These are phyloP conservation scores for Drosophila arawakana DNA, from an alignment of 1,140 invertebrate species.

Conservation along the genomic window DNA sequence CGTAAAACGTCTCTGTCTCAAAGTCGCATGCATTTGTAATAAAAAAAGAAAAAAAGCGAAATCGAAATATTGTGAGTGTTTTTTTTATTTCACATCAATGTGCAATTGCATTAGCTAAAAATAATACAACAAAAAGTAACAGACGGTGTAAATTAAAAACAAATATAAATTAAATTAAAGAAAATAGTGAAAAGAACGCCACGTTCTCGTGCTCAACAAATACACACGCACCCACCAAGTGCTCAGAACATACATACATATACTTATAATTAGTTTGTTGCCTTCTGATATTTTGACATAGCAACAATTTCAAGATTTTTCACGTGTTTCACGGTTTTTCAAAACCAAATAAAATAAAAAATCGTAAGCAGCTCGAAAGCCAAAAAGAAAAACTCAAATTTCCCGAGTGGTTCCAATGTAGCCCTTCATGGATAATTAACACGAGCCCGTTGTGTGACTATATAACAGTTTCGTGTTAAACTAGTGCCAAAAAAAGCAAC, in stretches of 20 bases:
- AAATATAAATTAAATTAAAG: constrained; percentile 28
- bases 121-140: constrained; percentile 49
- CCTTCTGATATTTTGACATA: constrained; percentile 28
- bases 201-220: constrained; percentile 66
- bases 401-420: constrained; percentile 72
- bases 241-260: constrained; percentile 45
- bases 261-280: constrained; percentile 47
- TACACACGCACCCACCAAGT: constrained; percentile 31
- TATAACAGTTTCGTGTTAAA: constrained; percentile 77
- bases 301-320: constrained; percentile 26
- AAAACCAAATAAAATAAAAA: constrained; percentile 25
- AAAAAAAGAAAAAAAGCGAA: constrained; percentile 12
- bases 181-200: constrained; percentile 49
- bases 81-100: constrained; percentile 62
- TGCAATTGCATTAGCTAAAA: constrained; percentile 71
- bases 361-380: constrained; percentile 8
- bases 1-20: constrained; percentile 55
- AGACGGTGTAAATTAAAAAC: constrained; percentile 22
- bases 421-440: constrained; percentile 77
- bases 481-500: neutral
- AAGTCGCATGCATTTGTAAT: neutral
- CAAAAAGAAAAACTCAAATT: constrained; percentile 30
- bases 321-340: neutral
- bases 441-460: constrained; percentile 79
- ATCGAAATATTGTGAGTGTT: constrained; percentile 19